Evolutionary conservation across 2,797 vertebrate species (phyloP), one percentile per base, ranked within the genome.

Genomic region (Enteromius paludinosus): DNA sequence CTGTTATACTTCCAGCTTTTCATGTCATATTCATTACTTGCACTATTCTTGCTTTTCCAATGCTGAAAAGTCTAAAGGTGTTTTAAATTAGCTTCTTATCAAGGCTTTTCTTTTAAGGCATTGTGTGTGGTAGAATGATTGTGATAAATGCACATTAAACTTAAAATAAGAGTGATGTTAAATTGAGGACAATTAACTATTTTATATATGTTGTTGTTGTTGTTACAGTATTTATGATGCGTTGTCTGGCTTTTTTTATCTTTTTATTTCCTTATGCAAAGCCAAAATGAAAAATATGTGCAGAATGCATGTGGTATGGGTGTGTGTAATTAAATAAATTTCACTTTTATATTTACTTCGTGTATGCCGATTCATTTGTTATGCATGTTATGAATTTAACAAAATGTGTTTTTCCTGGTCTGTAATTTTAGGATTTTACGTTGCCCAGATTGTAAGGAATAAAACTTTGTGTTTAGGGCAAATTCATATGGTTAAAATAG

Each of bases 301-400:
- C 65, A 70, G 28, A 83, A 75, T 56, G 76, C 56, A 84, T 28
- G 81, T 74, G 20, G 15, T 64, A 87, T 86, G 83, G 38, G 43
- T 66, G 59, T 76, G 81, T 82, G 45, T 79, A 83, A 88, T 74
- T 85, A 86, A 92, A 92, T 87, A 85, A 86, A 88, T 84, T 89
- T 88, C 90, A 90, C 85, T 90, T 69, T 65, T 70, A 79, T 83
- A 84, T 82, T 25, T 54, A 81, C 11, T 84, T 5, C 0, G 5
- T 64, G 49, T 33, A 0, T 76, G 73, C 45, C 47, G 7, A 56
- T 23, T 68, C 0, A 49, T 73, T 64, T 73, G 38, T 38, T 38
- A 38, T 3, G 38, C 15, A 11, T 69, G 12, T 11, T 18, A 68
- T 68, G 12, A 59, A 18, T 23, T 23, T 23, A 23, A 54, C 52